phyloP scores from a whole-genome alignment of 2,888 invertebrate species.

The Plebejus melissa region DNA sequence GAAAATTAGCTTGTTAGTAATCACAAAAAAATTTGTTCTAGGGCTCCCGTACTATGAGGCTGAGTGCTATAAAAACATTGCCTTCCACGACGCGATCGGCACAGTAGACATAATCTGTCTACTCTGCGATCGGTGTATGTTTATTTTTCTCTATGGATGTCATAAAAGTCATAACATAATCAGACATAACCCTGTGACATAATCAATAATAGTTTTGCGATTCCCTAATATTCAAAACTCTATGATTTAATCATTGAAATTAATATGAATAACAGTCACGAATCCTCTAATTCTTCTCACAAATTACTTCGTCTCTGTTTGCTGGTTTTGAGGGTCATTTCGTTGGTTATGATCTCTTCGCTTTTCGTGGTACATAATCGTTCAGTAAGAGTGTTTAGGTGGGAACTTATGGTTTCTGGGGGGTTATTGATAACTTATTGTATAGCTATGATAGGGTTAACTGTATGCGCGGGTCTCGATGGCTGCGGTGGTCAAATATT shows the following conservation, averaged over 20 bases:
- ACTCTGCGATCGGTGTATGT: too few species aligned
- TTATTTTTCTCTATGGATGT: too few species aligned
- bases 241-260: neutral
- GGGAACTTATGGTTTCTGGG: slow-evolving; percentile 59
- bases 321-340: slow-evolving; percentile 45
- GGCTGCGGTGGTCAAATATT: slow-evolving; percentile 41
- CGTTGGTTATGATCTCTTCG: slow-evolving; percentile 44
- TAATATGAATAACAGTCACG: neutral
- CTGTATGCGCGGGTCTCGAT: slow-evolving; percentile 44
- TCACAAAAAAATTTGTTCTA: too few species aligned
- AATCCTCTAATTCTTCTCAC: neutral
- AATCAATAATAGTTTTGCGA: too few species aligned
- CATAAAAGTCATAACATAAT: too few species aligned
- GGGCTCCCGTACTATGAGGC: too few species aligned
- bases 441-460: slow-evolving; percentile 46
- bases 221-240: too few species aligned
- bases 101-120: too few species aligned
- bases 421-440: slow-evolving; percentile 56
- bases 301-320: slow-evolving; percentile 32
- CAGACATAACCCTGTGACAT: too few species aligned
- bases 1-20: too few species aligned
- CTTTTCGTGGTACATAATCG: slow-evolving; percentile 51
- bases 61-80: too few species aligned
- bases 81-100: too few species aligned
- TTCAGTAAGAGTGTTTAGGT: slow-evolving; percentile 54